Conservation (phyloP, 1,140 invertebrate species). For the Nylanderia fulva region DNA sequence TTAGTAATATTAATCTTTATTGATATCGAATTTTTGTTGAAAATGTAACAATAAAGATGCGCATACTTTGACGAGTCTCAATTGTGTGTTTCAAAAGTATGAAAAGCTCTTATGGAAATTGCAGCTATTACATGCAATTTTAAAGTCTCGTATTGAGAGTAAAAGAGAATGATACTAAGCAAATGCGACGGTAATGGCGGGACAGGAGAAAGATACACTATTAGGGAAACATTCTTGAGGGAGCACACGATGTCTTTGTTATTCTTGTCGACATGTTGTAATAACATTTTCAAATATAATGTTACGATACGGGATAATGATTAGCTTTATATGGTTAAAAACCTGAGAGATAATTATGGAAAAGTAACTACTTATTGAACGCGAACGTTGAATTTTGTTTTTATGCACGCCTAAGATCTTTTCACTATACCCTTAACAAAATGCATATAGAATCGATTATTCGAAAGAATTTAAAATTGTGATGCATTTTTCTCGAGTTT, state of each 20-base stretch:
- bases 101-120: neutral
- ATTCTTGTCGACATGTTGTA: neutral
- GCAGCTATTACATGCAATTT: slow-evolving; percentile 36
- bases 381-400: neutral
- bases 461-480: too few relatives aligned
- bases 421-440: too few relatives aligned
- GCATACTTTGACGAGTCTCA: neutral
- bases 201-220: neutral
- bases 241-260: neutral
- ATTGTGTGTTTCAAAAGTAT: neutral
- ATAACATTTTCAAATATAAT: neutral
- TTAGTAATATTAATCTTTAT: slow-evolving; percentile 22
- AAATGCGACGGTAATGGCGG: neutral
- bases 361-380: neutral
- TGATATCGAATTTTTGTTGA: slow-evolving; percentile 17
- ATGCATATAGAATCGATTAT: too few relatives aligned
- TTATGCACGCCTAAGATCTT: neutral
- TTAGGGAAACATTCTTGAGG: slow-evolving; percentile 6
- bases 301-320: neutral
- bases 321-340: neutral
- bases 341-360: neutral
- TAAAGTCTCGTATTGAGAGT: slow-evolving; percentile 13
- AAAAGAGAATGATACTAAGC: neutral
- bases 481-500: too few relatives aligned
- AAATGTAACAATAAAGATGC: neutral